Percentiles rank a stretch among this genome's conserved stretches.
phyloP scores from a whole-genome alignment of 2,113 vertebrate species.

The Scomber scombrus region DNA sequence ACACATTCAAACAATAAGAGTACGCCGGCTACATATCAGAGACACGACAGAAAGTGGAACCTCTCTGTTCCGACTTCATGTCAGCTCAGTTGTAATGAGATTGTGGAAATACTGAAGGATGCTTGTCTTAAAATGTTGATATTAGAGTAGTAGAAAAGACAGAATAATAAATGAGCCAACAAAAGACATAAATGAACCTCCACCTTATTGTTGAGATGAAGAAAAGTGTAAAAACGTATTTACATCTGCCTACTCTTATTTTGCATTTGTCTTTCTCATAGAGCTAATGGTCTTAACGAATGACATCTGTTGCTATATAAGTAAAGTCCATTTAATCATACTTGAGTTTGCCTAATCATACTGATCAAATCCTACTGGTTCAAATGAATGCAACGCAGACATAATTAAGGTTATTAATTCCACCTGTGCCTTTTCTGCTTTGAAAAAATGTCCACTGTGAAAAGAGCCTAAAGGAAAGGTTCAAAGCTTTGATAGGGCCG shows the following conservation, averaged over 20 bases:
- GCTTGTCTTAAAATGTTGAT: background rate
- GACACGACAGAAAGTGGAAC: conserved; percentile 14
- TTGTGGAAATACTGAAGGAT: background rate
- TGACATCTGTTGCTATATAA: too few relatives aligned
- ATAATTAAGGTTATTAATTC: too few relatives aligned
- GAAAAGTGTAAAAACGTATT: background rate
- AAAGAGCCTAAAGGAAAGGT: too few relatives aligned
- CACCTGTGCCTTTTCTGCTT: too few relatives aligned
- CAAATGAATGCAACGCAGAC: too few relatives aligned
- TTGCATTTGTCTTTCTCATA: background rate
- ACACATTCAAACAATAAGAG: conserved; percentile 23
- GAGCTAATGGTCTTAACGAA: too few relatives aligned
- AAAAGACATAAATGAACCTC: too few relatives aligned
- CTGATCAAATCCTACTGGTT: too few relatives aligned
- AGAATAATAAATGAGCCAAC: background rate
- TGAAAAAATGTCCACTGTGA: too few relatives aligned
- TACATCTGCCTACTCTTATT: background rate
- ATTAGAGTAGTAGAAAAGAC: conserved; percentile 1
- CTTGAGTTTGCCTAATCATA: too few relatives aligned
- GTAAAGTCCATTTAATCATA: too few relatives aligned
- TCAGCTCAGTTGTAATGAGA: background rate
- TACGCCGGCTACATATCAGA: background rate
- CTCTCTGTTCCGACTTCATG: background rate
- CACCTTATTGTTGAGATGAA: background rate
- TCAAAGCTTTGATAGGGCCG: too few relatives aligned